These are phyloP conservation scores for Notothenia rossii DNA, from an alignment of 2,113 vertebrate genomes.

Conservation along the genomic window DNA sequence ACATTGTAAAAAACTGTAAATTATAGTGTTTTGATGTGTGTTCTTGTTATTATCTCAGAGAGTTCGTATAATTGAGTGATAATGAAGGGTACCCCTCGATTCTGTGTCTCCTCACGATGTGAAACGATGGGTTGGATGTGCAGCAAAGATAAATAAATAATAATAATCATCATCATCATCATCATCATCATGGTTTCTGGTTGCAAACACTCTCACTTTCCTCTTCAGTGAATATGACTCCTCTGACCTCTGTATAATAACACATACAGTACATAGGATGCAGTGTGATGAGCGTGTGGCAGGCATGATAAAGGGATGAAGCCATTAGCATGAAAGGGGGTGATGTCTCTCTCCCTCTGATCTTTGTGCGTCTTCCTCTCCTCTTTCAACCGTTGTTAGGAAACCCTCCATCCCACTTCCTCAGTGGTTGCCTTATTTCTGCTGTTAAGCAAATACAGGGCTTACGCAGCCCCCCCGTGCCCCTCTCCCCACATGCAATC, in stretches of 20 bases:
- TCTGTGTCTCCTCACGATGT: too few relatives aligned
- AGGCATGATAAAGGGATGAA: slow-evolving; percentile 52
- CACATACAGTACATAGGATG: slow-evolving; percentile 27
- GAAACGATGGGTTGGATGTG: too few relatives aligned
- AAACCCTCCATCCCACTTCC: slow-evolving; percentile 41
- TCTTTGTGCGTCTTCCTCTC: slow-evolving; percentile 11
- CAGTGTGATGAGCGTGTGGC: slow-evolving; percentile 53
- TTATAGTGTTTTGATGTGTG: too few relatives aligned
- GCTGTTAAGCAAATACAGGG: slow-evolving; percentile 62
- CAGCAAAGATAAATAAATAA: too few relatives aligned
- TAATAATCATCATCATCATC: too few relatives aligned
- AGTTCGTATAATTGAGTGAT: too few relatives aligned
- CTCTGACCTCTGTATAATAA: slow-evolving; percentile 47
- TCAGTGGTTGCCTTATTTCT: slow-evolving; percentile 62
- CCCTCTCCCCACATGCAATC: slow-evolving; percentile 59
- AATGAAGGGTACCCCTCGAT: too few relatives aligned
- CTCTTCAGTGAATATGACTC: not conserved
- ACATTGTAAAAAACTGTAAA: too few relatives aligned
- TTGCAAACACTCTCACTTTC: slow-evolving; percentile 2
- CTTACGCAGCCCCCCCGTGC: slow-evolving; percentile 50
- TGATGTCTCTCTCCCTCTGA: slow-evolving; percentile 28
- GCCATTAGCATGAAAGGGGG: slow-evolving; percentile 64
- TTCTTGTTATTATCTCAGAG: too few relatives aligned
- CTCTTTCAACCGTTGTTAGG: slow-evolving; percentile 29
- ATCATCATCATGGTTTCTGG: not conserved